Evolutionary conservation across 1,140 invertebrate genomes (phyloP).

Genomic region (Drosophila azteca): DNA sequence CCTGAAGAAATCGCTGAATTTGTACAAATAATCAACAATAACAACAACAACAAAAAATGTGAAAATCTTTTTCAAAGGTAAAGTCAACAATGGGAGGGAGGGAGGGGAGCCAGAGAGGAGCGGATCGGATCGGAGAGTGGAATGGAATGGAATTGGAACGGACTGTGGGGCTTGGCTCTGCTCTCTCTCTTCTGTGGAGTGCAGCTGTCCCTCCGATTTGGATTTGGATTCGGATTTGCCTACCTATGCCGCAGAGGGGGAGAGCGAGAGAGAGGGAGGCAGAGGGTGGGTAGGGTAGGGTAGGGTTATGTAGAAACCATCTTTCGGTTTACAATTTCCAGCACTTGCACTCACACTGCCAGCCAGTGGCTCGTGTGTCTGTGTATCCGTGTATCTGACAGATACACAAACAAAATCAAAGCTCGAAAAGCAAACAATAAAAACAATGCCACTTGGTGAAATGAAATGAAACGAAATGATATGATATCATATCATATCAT

Average conservation of each 20-base stretch:
- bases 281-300: slow-evolving; percentile 1
- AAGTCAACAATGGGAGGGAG: slow-evolving; percentile 56
- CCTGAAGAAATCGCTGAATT: slow-evolving; percentile 63
- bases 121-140: slow-evolving; percentile 1
- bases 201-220: slow-evolving; percentile 58
- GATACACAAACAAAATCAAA: slow-evolving; percentile 37
- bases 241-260: slow-evolving; percentile 52
- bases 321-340: slow-evolving; percentile 53
- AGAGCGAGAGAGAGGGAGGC: too few species aligned
- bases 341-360: background rate
- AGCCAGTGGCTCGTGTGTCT: slow-evolving; percentile 10
- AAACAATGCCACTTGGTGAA: slow-evolving; percentile 59
- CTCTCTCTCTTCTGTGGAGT: background rate
- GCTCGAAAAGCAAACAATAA: slow-evolving; percentile 46
- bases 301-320: too few species aligned
- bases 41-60: slow-evolving; percentile 31
- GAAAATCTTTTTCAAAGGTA: slow-evolving; percentile 73
- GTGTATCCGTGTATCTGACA: slow-evolving; percentile 60
- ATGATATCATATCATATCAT: too few species aligned
- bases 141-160: slow-evolving; percentile 1
- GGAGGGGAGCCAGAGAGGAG: background rate
- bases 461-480: slow-evolving; percentile 28
- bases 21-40: slow-evolving; percentile 63
- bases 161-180: slow-evolving; percentile 2
- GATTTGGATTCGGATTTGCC: slow-evolving; percentile 58